Evolutionary conservation across 2,113 vertebrate genomes (phyloP).

Genomic region (Pterocles gutturalis): DNA sequence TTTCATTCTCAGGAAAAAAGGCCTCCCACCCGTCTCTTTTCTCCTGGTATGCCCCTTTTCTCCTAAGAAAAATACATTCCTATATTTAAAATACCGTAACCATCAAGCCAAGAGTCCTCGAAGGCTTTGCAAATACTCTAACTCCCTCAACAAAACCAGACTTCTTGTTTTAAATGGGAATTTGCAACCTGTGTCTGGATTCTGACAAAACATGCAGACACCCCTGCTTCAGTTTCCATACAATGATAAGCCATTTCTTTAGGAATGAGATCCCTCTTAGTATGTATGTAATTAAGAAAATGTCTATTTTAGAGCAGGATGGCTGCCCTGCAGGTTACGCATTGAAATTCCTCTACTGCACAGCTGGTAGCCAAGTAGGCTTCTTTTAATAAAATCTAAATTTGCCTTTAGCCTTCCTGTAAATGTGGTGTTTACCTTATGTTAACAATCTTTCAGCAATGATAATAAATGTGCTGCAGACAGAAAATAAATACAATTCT

Average conservation of each 20-base stretch:
- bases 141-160: not conserved
- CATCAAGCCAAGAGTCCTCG: not conserved
- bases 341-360: not conserved
- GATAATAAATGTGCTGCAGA: conserved; percentile 18
- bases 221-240: not conserved
- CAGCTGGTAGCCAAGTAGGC: not conserved
- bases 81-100: not conserved
- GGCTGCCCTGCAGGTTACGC: conserved; percentile 14
- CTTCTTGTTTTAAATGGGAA: not conserved
- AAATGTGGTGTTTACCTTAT: conserved; percentile 45
- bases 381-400: conserved; percentile 39
- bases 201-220: not conserved
- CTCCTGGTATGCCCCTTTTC: not conserved
- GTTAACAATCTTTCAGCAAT: not conserved
- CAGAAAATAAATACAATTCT: not conserved
- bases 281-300: conserved; percentile 17
- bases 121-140: not conserved
- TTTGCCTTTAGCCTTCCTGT: not conserved
- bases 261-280: not conserved
- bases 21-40: not conserved
- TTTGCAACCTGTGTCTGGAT: not conserved
- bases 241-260: not conserved
- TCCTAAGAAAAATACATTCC: not conserved
- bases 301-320: not conserved
- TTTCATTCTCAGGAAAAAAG: not conserved